Percentiles rank a stretch among this genome's conserved stretches.
Evolutionary conservation across 30 jellyfish, hydroid and myxozoan species (phyloP).

Genomic region (Aurelia aurita complex sp. Pacific): DNA sequence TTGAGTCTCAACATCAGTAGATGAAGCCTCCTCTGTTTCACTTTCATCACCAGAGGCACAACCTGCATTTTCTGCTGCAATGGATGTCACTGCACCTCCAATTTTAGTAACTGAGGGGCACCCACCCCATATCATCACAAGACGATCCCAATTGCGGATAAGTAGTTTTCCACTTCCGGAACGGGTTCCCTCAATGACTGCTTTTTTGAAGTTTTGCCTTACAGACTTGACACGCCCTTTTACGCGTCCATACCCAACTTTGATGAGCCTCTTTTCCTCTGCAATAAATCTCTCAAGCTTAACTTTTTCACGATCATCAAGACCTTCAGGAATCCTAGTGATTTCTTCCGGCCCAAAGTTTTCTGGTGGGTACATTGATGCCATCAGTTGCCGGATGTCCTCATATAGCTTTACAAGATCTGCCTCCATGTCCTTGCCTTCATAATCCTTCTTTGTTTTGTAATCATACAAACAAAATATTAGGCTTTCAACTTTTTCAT

Average conservation of each 20-base stretch:
- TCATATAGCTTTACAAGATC: too few species aligned
- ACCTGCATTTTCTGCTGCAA: not conserved
- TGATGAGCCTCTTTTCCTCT: constrained; percentile 34
- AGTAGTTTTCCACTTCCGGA: constrained; percentile 46
- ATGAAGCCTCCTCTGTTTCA: constrained; percentile 2
- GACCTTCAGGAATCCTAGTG: constrained; percentile 21
- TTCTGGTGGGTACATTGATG: constrained; percentile 42
- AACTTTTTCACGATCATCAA: constrained; percentile 16
- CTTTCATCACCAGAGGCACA: not conserved
- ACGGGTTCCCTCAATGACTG: constrained; percentile 21
- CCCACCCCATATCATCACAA: constrained; percentile 43
- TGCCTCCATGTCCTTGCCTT: too few species aligned
- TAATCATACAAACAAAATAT: too few species aligned
- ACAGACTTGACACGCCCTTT: constrained; percentile 2
- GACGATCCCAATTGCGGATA: constrained; percentile 44
- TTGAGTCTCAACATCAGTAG: constrained; percentile 13
- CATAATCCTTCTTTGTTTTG: too few species aligned
- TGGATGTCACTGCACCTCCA: constrained; percentile 21
- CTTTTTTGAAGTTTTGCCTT: too few species aligned
- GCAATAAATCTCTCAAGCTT: not conserved
- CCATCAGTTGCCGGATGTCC: constrained; percentile 19
- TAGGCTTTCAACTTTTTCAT: too few species aligned
- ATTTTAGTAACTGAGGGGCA: constrained; percentile 44
- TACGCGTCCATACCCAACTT: constrained; percentile 58
- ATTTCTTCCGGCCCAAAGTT: constrained; percentile 47